Evolutionary conservation across 2,113 vertebrate genomes (phyloP).

Genomic region (Ploceus nigricollis): DNA sequence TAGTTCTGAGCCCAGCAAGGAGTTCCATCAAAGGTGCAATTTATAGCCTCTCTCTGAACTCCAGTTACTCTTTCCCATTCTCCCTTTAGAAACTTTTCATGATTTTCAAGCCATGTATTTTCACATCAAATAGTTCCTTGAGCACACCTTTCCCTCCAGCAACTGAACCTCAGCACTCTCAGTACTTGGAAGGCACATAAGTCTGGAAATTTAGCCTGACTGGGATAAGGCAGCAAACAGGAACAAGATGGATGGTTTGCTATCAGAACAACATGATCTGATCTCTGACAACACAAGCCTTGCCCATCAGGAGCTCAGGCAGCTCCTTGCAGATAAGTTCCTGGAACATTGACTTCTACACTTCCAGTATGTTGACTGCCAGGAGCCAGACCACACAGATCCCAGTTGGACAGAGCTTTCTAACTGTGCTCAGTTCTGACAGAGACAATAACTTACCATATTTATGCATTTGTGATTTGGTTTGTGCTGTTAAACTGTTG

Average conservation of each 20-base stretch:
- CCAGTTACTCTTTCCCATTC: not conserved
- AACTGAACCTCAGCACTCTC: not conserved
- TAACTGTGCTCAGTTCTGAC: not conserved
- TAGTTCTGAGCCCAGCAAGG: not conserved
- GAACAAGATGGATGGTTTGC: not conserved
- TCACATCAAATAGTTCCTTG: not conserved
- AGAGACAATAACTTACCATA: not conserved
- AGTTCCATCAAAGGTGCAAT: not conserved
- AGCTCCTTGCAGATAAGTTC: not conserved
- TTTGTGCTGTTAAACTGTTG: not conserved
- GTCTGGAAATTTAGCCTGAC: not conserved
- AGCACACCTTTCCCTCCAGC: not conserved
- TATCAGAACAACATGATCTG: not conserved
- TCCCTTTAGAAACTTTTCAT: not conserved
- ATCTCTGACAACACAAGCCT: not conserved
- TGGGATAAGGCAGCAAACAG: not conserved
- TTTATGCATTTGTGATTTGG: not conserved
- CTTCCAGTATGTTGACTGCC: not conserved
- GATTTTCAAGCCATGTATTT: not conserved
- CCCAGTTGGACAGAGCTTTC: not conserved
- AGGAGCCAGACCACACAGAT: conserved; percentile 29
- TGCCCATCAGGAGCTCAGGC: not conserved
- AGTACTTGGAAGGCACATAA: not conserved
- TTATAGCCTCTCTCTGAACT: not conserved
- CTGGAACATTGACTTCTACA: not conserved